These are phyloP conservation scores for Bombus picipes DNA, from an alignment of 1,140 invertebrate genomes.

Conservation along the genomic window DNA sequence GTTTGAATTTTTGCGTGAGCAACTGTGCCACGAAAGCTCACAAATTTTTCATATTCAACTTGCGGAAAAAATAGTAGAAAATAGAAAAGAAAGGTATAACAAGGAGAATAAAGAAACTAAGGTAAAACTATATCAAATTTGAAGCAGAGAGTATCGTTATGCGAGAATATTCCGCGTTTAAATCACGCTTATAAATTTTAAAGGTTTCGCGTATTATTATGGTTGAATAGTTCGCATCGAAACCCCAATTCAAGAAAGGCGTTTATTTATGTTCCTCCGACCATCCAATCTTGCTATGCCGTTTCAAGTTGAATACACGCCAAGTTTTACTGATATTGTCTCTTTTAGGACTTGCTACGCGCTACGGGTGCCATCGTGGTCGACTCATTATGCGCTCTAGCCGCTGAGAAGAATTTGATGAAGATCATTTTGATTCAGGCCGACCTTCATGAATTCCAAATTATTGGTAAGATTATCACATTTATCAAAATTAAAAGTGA, in stretches of 20 bases:
- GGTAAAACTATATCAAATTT: too few relatives aligned
- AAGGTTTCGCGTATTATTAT: background rate
- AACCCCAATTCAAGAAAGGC: background rate
- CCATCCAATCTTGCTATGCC: background rate
- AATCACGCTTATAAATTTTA: constrained; percentile 5
- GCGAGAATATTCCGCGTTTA: background rate
- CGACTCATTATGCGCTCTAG: constrained; percentile 32
- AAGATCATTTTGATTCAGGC: constrained; percentile 54
- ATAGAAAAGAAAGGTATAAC: background rate
- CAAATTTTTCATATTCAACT: background rate
- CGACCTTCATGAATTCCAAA: constrained; percentile 32
- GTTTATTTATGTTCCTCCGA: constrained; percentile 40
- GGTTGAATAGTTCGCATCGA: background rate
- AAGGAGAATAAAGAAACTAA: background rate
- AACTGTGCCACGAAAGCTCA: background rate
- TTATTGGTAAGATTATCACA: constrained; percentile 56
- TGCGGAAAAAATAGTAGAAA: background rate
- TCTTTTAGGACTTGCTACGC: constrained; percentile 58
- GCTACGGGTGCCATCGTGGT: constrained; percentile 55
- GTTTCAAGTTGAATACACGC: constrained; percentile 43
- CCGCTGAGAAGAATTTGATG: background rate
- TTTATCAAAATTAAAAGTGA: too few relatives aligned
- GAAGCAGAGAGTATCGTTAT: background rate
- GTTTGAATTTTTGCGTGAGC: background rate
- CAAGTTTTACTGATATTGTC: constrained; percentile 38